Percentiles rank a stretch among this genome's conserved stretches.
Evolutionary conservation across 2,797 vertebrate species (phyloP).

Genomic region (Oreochromis grahami): DNA sequence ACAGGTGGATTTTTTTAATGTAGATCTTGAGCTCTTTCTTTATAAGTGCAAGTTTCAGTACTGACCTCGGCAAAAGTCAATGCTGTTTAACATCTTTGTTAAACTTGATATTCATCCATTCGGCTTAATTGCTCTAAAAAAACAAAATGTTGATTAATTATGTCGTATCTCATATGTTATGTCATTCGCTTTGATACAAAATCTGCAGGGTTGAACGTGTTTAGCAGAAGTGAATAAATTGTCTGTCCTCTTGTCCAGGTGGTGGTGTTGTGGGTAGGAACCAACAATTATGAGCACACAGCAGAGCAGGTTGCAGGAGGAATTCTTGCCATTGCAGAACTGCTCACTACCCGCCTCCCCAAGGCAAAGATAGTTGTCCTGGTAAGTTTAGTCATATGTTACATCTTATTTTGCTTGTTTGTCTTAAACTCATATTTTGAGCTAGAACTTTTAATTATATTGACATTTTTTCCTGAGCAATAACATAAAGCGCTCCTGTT

Average conservation of each 20-base stretch:
- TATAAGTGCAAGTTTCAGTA: not conserved
- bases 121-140: not conserved
- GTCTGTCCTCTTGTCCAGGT: slow-evolving; percentile 73
- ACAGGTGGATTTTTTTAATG: not conserved
- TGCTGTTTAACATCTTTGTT: not conserved
- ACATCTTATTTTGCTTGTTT: not conserved
- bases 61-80: not conserved
- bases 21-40: not conserved
- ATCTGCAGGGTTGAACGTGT: not conserved
- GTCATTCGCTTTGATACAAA: not conserved
- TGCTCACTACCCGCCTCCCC: slow-evolving; percentile 84
- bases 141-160: not conserved
- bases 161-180: not conserved
- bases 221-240: not conserved
- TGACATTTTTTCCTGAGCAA: not conserved
- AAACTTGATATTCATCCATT: not conserved
- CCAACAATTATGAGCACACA: slow-evolving; percentile 92
- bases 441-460: not conserved
- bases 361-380: slow-evolving; percentile 93
- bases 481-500: not conserved
- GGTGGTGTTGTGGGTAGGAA: slow-evolving; percentile 96
- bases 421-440: not conserved
- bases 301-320: slow-evolving; percentile 94
- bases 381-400: slow-evolving; percentile 74
- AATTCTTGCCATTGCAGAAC: slow-evolving; percentile 85